phyloP scores from a whole-genome alignment of 2,797 vertebrate species.

The Notolabrus celidotus region DNA sequence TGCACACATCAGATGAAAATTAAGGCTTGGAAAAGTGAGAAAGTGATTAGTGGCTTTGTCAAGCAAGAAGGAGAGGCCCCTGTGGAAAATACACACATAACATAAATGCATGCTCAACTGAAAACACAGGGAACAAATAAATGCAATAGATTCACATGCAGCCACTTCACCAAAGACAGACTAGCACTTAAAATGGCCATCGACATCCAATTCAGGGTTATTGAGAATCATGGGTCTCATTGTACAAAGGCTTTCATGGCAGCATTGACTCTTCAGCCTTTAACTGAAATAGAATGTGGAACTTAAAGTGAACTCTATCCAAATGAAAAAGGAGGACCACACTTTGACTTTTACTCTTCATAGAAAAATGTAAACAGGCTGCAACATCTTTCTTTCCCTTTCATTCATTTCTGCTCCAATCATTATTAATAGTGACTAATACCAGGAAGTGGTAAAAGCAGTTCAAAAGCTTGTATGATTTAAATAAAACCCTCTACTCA shows the following conservation, averaged over 20 bases:
- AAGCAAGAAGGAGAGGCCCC: conserved; percentile 39
- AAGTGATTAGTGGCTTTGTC: conserved; percentile 63
- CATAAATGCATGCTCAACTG: not conserved
- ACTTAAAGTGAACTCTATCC: conserved; percentile 42
- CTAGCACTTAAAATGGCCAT: conserved; percentile 11
- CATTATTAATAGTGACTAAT: too few relatives aligned
- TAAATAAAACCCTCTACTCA: too few relatives aligned
- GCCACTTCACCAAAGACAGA: conserved; percentile 27
- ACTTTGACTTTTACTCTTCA: conserved; percentile 3
- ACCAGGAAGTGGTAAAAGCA: too few relatives aligned
- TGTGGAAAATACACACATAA: conserved; percentile 21
- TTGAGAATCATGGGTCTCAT: conserved; percentile 48
- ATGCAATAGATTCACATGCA: conserved; percentile 36
- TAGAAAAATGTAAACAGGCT: not conserved
- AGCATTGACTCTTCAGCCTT: not conserved
- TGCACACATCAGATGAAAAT: conserved; percentile 29
- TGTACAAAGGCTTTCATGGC: conserved; percentile 9
- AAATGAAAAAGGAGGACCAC: conserved; percentile 26
- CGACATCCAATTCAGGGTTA: conserved; percentile 17
- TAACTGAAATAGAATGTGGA: conserved; percentile 48
- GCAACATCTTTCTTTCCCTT: not conserved
- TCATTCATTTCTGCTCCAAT: conserved; percentile 7
- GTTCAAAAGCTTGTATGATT: too few relatives aligned
- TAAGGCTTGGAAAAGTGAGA: conserved; percentile 48
- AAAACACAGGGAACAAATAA: conserved; percentile 28